Conservation (phyloP, 2,797 vertebrate genomes). For the Rhinatrema bivittatum region DNA sequence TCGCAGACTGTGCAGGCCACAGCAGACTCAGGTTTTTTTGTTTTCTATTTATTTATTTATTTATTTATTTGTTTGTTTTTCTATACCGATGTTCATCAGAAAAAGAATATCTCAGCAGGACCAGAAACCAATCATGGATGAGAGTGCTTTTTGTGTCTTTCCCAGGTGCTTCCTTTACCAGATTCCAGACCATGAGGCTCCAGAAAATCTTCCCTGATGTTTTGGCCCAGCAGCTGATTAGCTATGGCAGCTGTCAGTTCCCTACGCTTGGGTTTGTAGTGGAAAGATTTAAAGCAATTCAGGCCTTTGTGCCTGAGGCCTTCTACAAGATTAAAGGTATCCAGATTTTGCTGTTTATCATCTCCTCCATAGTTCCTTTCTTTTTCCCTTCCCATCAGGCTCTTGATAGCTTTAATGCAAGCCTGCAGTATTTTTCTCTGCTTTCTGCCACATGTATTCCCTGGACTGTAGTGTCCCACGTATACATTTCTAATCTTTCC, state of each 20-base stretch:
- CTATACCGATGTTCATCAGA: no score
- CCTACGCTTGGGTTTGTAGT: constrained; percentile 95
- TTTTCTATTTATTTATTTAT: no score
- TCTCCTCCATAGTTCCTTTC: background rate
- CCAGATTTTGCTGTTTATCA: no score
- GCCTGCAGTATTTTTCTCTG: rapidly evolving
- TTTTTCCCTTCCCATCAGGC: background rate
- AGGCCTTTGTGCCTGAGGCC: constrained; percentile 87
- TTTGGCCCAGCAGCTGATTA: constrained; percentile 91
- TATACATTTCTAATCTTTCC: no score
- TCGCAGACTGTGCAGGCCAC: no score
- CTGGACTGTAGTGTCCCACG: background rate
- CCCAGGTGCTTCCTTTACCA: constrained; percentile 90
- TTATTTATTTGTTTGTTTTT: no score
- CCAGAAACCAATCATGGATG: no score
- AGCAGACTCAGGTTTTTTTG: no score
- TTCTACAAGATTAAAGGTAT: constrained; percentile 96
- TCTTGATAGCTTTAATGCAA: rapidly evolving
- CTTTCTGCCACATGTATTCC: background rate
- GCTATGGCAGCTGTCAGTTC: constrained; percentile 97
- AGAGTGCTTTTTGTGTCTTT: no score
- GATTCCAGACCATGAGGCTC: constrained; percentile 91
- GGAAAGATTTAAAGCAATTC: constrained; percentile 95
- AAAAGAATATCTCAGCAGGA: no score
- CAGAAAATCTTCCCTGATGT: constrained; percentile 83